Evolutionary conservation across 2,113 vertebrate genomes (phyloP).

Genomic region (Thermophis baileyi): DNA sequence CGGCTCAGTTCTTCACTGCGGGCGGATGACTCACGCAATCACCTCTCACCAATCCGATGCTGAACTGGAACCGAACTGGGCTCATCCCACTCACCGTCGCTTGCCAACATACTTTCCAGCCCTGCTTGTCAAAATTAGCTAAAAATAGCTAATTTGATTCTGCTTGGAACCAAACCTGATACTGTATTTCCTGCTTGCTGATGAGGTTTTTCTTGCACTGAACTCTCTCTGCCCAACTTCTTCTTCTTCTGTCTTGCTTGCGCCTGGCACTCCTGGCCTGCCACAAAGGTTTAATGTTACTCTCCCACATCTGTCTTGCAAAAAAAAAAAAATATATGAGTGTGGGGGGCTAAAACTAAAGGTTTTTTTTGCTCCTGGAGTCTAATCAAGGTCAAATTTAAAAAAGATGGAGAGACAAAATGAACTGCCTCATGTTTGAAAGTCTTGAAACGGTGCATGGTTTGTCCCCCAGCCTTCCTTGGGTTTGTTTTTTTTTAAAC

Average conservation of each 20-base stretch:
- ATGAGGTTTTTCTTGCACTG: not conserved
- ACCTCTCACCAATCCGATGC: not conserved
- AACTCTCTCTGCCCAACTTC: not conserved
- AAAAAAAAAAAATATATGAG: too few relatives aligned
- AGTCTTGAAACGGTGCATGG: not conserved
- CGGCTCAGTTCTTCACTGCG: not conserved
- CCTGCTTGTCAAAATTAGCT: not conserved
- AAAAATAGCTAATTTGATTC: not conserved
- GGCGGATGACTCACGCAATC: not conserved
- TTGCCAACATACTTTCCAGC: not conserved
- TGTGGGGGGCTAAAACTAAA: not conserved
- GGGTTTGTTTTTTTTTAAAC: not conserved
- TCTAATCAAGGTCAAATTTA: not conserved
- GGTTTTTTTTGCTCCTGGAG: not conserved
- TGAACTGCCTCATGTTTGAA: slow-evolving; percentile 1
- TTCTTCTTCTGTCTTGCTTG: not conserved
- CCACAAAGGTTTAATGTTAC: not conserved
- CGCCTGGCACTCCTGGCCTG: not conserved
- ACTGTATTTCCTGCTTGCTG: not conserved
- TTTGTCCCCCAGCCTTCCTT: too few relatives aligned
- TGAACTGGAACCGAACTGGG: not conserved
- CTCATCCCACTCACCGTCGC: not conserved
- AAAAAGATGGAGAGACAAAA: not conserved
- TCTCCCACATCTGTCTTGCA: not conserved
- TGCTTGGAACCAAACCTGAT: not conserved